Evolutionary conservation across 2,797 vertebrate species (phyloP).

Genomic region (Pseudochirops corinnae): DNA sequence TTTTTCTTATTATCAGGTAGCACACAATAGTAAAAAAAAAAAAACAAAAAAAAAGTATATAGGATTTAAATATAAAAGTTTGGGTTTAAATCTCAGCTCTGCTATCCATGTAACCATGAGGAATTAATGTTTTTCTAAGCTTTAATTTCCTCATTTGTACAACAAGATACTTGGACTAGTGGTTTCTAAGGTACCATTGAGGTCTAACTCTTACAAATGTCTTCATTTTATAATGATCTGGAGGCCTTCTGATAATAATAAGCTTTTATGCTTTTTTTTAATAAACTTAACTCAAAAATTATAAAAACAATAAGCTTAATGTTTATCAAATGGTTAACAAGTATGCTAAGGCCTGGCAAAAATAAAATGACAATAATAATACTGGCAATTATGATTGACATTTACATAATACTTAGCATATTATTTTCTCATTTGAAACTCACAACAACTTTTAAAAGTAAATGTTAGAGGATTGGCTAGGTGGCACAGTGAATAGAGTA

Average conservation of each 20-base stretch:
- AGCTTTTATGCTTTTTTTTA: not conserved
- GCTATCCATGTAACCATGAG: not conserved
- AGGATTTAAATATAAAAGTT: not conserved
- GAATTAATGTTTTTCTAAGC: not conserved
- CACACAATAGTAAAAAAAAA: not conserved
- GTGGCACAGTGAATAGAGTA: too few species aligned
- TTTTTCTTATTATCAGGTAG: not conserved
- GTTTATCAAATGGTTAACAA: not conserved
- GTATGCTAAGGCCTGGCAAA: not conserved
- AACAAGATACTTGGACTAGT: not conserved
- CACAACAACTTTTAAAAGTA: not conserved
- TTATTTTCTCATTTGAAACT: not conserved
- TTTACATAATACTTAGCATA: not conserved
- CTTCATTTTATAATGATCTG: not conserved
- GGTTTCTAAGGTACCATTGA: not conserved
- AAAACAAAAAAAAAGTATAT: too few species aligned
- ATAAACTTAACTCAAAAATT: not conserved
- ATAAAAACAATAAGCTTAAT: not conserved
- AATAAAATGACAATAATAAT: not conserved
- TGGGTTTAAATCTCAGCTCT: not conserved
- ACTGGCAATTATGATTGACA: not conserved
- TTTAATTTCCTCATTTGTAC: not conserved
- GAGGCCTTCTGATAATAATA: not conserved
- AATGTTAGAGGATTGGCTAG: too few species aligned
- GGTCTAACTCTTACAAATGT: not conserved